Evolutionary conservation across 1,140 invertebrate species (phyloP).

Genomic region (Brachionus manjavacas): DNA sequence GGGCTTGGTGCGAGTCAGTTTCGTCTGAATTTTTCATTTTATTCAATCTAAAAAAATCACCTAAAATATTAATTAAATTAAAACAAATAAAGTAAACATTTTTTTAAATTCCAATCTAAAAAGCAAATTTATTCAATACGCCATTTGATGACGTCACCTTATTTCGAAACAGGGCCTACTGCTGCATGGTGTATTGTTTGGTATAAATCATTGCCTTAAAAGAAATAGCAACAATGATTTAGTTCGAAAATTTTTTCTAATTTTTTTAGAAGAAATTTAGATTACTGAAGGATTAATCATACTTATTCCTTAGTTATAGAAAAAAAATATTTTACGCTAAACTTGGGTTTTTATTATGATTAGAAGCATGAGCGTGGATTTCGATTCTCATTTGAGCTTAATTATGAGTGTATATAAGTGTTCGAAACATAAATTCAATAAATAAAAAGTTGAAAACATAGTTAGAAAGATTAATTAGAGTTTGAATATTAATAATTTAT

Average conservation of each 20-base stretch:
- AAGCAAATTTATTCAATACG: too few species aligned
- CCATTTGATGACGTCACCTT: neutral
- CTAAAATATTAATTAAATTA: neutral
- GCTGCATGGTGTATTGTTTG: too few species aligned
- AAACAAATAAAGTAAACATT: neutral
- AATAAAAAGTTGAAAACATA: neutral
- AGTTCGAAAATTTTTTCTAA: too few species aligned
- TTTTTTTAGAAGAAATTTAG: neutral
- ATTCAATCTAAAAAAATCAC: neutral
- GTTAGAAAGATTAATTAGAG: neutral
- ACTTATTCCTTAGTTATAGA: neutral
- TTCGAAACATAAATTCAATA: constrained; percentile 1
- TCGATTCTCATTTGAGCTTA: neutral
- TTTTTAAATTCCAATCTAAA: neutral
- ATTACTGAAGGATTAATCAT: neutral
- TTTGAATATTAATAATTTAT: neutral
- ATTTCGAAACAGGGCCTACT: too few species aligned
- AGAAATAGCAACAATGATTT: too few species aligned
- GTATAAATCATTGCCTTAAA: too few species aligned
- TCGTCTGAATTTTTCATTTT: neutral
- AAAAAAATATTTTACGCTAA: neutral
- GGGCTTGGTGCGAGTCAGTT: neutral
- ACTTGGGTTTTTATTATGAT: neutral
- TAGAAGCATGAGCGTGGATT: neutral
- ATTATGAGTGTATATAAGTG: neutral